Evolutionary conservation across 2,113 vertebrate genomes (phyloP).

Genomic region (Paracanthobrama guichenoti): DNA sequence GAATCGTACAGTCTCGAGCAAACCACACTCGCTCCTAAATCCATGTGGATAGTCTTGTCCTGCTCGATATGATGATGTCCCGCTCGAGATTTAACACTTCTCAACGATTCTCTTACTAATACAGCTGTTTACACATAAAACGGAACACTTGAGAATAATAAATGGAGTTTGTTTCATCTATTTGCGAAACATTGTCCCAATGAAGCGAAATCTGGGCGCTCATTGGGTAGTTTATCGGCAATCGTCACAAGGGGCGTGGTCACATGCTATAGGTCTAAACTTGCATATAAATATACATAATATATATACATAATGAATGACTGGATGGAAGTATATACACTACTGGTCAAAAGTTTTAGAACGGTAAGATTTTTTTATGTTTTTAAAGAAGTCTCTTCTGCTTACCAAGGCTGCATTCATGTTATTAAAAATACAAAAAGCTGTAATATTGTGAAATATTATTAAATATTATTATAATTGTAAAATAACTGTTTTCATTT

Average conservation of each 20-base stretch:
- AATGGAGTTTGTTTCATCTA: neutral
- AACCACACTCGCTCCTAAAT: neutral
- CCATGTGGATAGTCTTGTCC: neutral
- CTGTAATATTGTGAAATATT: no score
- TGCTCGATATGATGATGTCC: neutral
- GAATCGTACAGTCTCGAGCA: neutral
- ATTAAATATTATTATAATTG: no score
- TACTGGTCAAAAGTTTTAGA: no score
- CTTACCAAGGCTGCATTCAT: no score
- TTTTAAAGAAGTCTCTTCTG: no score
- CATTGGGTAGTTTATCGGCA: neutral
- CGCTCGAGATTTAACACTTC: neutral
- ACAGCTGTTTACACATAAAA: neutral
- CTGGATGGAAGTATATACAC: neutral
- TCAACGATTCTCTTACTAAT: neutral
- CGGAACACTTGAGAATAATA: neutral
- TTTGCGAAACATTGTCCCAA: neutral
- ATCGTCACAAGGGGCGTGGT: constrained; percentile 13
- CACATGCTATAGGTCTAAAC: neutral
- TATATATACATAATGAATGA: neutral
- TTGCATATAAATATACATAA: neutral
- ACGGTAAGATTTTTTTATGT: no score
- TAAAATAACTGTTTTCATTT: no score
- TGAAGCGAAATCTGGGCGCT: neutral
- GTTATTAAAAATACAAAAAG: no score